Evolutionary conservation across 2,113 vertebrate genomes (phyloP), one percentile per base, ranked within the genome.

Genomic region (Rostratula benghalensis): DNA sequence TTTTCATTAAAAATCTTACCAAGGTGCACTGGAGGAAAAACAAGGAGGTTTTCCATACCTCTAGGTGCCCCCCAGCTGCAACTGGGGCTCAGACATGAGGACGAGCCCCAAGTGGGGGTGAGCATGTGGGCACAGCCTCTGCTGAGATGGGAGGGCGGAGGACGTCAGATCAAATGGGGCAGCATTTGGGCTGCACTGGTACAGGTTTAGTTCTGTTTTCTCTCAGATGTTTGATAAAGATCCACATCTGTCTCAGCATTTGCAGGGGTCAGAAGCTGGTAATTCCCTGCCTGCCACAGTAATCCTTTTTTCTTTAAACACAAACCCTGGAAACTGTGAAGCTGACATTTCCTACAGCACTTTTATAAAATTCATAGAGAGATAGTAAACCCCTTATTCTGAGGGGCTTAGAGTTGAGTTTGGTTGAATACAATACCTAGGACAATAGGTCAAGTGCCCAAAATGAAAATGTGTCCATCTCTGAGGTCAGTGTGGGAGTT

Each of bases 271-370:
- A 60, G 75, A 65, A 88, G 48, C 65, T 85, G 7, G 7, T 51
- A 71, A 79, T 85, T 92, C 89, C 48, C 48, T 79, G n/a, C 60
- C 51, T 88, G 79, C 24, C 28, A 35, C 4, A 2, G 56, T 88
- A 88, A 92, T 90, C 57, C 33, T 56, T 94, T 64, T 64, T 83
- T 64, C 23, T 65, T 92, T 83, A 71, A 95, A 87, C 16, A 56
- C 24, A 75, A 60, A 64, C 61, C 33, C 48, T 76, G 54, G 43
- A 87, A 92, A 78, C n/a, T 25, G 41, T 68, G 79, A 92, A 82
- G 53, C 24, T 90, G 93, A 63, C 60, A 60, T 93, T 94, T 95
- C 86, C 70, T 93, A 56, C 27, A 85, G 48, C 30, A 56, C 61
- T 90, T 81, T 92, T 51, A 71, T 5, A 12, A 85, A 93, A 92